Conservation (phyloP, 2,888 invertebrate species). For the Drosophila nr. perissopoda region DNA sequence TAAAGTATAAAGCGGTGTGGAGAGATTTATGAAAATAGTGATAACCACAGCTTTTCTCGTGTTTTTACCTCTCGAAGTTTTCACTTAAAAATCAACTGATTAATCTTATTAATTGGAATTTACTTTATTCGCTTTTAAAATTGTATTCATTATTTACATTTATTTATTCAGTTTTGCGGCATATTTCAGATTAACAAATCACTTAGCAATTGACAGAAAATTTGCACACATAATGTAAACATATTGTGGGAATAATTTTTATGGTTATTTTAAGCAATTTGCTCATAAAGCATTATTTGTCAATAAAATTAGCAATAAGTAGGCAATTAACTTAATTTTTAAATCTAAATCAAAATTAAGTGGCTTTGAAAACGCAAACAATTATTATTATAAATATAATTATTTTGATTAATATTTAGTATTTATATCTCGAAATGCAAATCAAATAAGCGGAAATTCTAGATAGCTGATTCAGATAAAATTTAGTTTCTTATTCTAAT, state of each 20-base stretch:
- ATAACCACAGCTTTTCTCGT: background rate
- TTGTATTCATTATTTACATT: background rate
- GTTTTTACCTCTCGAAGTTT: background rate
- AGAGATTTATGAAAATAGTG: background rate
- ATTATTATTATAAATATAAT: background rate
- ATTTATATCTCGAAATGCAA: background rate
- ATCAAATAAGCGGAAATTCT: background rate
- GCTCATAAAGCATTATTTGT: background rate
- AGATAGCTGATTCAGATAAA: background rate
- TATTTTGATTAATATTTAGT: background rate
- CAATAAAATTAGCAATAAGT: background rate
- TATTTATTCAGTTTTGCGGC: conserved; percentile 13
- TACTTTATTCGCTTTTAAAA: background rate
- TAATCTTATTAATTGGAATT: background rate
- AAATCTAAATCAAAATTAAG: background rate
- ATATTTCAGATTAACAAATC: conserved; percentile 27
- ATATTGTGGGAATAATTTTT: conserved; percentile 5
- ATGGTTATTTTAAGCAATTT: conserved; percentile 14
- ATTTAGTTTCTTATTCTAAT: background rate
- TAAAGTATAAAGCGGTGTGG: conserved; percentile 5
- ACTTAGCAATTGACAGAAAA: conserved; percentile 33
- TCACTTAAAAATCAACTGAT: background rate
- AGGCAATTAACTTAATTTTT: background rate
- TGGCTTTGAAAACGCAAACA: background rate
- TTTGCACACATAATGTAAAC: conserved; percentile 27